Evolutionary conservation across 2,888 invertebrate species (phyloP).

Genomic region (Biston betularia): DNA sequence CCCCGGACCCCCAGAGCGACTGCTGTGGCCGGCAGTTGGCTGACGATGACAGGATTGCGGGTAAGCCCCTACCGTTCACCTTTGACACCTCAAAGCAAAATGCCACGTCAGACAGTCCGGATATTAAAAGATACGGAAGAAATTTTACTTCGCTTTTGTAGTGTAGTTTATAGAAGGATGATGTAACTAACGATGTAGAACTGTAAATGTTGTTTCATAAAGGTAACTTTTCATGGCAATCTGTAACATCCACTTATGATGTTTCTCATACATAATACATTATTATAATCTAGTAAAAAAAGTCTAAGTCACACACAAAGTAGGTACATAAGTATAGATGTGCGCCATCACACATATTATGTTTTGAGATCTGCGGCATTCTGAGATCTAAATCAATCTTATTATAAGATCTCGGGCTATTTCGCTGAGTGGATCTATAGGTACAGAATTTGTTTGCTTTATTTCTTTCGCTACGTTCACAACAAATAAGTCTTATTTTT

Average conservation of each 20-base stretch:
- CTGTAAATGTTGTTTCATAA: background rate
- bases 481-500: background rate
- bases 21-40: slow-evolving; percentile 75
- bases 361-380: no score
- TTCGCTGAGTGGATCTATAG: background rate
- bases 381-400: no score
- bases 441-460: background rate
- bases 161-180: background rate
- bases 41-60: slow-evolving; percentile 64
- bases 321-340: no score
- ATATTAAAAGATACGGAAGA: slow-evolving; percentile 27
- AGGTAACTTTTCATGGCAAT: background rate
- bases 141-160: slow-evolving; percentile 13
- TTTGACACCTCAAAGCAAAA: slow-evolving; percentile 44
- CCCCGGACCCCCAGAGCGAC: slow-evolving; percentile 65
- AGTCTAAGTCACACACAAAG: no score
- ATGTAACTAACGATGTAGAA: background rate
- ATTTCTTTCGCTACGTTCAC: background rate
- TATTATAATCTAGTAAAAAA: no score
- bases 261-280: no score
- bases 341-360: no score
- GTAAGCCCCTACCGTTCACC: slow-evolving; percentile 54
- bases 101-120: slow-evolving; percentile 41
- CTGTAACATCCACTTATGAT: background rate
- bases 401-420: no score